Conservation (phyloP, 1,140 invertebrate genomes). For the Dendrolimus kikuchii region DNA sequence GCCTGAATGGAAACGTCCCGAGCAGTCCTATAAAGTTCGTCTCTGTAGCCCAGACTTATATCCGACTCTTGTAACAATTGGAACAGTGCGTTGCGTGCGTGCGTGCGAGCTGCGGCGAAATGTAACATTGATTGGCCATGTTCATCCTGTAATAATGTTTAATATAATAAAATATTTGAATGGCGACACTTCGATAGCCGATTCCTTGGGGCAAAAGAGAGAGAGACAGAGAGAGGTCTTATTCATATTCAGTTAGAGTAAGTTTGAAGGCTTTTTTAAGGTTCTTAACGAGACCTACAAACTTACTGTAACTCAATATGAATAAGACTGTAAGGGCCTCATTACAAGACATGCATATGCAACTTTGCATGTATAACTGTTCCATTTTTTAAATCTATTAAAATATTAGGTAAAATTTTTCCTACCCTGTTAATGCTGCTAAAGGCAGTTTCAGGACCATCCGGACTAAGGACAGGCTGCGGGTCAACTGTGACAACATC, state of each 20-base stretch:
- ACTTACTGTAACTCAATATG: too few species aligned
- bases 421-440: constrained; percentile 76
- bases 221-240: too few species aligned
- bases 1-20: constrained; percentile 88
- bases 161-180: neutral
- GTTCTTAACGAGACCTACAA: too few species aligned
- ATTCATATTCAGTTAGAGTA: too few species aligned
- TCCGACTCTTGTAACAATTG: constrained; percentile 84
- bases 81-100: constrained; percentile 82
- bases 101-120: constrained; percentile 85
- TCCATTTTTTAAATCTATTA: neutral
- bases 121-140: constrained; percentile 92
- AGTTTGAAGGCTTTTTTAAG: too few species aligned
- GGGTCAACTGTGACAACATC: constrained; percentile 65
- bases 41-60: constrained; percentile 84
- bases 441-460: constrained; percentile 74
- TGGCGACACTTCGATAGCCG: too few species aligned
- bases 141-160: constrained; percentile 77
- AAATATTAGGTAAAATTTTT: constrained; percentile 5
- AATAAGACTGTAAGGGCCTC: too few species aligned
- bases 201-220: too few species aligned
- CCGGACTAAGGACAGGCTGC: constrained; percentile 47
- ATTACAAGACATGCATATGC: too few species aligned
- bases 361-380: too few species aligned
- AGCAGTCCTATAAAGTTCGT: constrained; percentile 88